These are phyloP conservation scores for Sander vitreus DNA, from an alignment of 2,113 vertebrate genomes.

Conservation along the genomic window DNA sequence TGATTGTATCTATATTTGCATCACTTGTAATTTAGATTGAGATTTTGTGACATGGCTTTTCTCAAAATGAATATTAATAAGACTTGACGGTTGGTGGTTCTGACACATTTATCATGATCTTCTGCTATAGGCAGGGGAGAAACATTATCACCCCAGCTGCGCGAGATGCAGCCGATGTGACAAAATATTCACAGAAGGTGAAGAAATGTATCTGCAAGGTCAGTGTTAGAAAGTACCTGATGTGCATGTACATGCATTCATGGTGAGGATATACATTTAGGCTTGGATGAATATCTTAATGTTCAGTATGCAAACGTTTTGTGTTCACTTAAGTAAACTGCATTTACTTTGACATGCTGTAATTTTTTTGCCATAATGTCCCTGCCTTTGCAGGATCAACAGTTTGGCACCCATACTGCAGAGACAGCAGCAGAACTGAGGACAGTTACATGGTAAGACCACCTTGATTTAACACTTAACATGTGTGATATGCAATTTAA, in stretches of 20 bases:
- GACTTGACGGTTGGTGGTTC: not conserved
- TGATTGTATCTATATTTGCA: not conserved
- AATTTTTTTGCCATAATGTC: not conserved
- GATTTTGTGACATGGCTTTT: not conserved
- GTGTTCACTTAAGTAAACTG: not conserved
- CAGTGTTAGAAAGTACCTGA: constrained; percentile 53
- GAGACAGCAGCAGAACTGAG: constrained; percentile 88
- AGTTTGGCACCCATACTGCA: constrained; percentile 97
- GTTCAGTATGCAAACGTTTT: not conserved
- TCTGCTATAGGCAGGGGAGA: constrained; percentile 90
- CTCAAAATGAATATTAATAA: not conserved
- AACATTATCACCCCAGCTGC: constrained; percentile 96
- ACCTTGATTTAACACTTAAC: not conserved
- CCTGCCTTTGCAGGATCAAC: constrained; percentile 88
- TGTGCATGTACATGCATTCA: too few species aligned
- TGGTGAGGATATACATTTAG: not conserved
- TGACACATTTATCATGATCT: not conserved
- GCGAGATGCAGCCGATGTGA: constrained; percentile 97
- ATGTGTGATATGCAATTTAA: not conserved
- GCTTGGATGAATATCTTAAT: not conserved
- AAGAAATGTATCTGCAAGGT: constrained; percentile 99
- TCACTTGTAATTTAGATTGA: not conserved
- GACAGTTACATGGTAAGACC: constrained; percentile 89
- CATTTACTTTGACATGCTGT: not conserved
- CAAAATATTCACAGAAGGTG: constrained; percentile 96